These are phyloP conservation scores for Thera britannica DNA, from an alignment of 2,888 invertebrate genomes.

Conservation along the genomic window DNA sequence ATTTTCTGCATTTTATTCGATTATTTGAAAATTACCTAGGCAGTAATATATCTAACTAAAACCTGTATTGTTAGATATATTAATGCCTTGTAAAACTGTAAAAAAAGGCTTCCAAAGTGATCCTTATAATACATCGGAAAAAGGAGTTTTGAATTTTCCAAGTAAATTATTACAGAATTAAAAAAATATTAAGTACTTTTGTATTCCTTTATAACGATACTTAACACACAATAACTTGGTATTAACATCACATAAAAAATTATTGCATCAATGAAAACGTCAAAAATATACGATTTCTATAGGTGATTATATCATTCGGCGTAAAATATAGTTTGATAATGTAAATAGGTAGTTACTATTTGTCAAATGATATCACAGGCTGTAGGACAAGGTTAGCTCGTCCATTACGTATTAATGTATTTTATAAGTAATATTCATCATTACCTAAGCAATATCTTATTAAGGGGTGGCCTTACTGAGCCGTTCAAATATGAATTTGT, in stretches of 20 bases:
- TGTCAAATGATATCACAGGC: constrained; percentile 60
- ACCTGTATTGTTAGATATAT: too few species aligned
- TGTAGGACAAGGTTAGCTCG: constrained; percentile 55
- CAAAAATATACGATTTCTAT: neutral
- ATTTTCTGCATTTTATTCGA: too few species aligned
- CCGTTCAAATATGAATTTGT: neutral
- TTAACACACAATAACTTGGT: constrained; percentile 2
- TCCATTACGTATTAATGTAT: constrained; percentile 38
- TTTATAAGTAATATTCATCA: too few species aligned
- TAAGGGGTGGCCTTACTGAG: constrained; percentile 1
- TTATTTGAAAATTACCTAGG: too few species aligned
- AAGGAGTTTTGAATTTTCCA: too few species aligned
- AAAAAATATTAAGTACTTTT: too few species aligned
- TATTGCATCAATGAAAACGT: constrained; percentile 10
- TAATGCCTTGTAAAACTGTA: too few species aligned
- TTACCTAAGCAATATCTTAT: neutral
- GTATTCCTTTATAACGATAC: too few species aligned
- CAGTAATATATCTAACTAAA: too few species aligned
- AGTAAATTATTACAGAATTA: too few species aligned
- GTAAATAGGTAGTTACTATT: constrained; percentile 49
- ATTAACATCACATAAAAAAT: constrained; percentile 1
- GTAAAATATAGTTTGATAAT: constrained; percentile 22
- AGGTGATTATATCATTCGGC: neutral
- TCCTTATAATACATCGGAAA: too few species aligned
- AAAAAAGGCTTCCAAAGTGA: too few species aligned